Evolutionary conservation across 2,113 vertebrate species (phyloP), one percentile per base, ranked within the genome.

Genomic region (Hymenochirus boettgeri): DNA sequence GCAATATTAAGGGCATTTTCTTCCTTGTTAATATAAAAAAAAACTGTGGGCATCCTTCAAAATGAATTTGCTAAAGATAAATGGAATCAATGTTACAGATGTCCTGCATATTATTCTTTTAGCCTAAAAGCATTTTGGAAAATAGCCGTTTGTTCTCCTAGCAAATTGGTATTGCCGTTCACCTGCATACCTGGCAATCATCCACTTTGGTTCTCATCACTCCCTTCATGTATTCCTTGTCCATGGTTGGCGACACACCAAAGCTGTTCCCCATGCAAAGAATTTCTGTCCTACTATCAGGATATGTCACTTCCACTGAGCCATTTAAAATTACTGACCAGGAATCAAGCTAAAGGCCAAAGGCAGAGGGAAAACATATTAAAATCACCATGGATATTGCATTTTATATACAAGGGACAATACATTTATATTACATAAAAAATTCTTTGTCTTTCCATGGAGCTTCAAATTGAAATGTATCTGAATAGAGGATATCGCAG

Each of bases 251-350:
- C 0, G 96, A 98, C 65, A 99, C 96, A 39, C 96, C 96, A 15
- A 99, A 99, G 70, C 96, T 98, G 81, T 98, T 99, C 29, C 96
- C 96, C 96, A 99, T 99, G 53, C 95, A 99, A 26, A 99, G 74
- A 77, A 96, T 94, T 77, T 99, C 96, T 31, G 91, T 88, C 73
- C 93, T 91, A 74, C 91, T 81, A 42, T 99, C 96, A 1, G 92
- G 90, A 57, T 98, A 90, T 0, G 92, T 95, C 79, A 99, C 94
- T 74, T 99, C 96, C 79, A 99, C 96, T 2, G 95, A 97, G 18
- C 96, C 96, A 60, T 99, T 99, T 76, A 99, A 83, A 81, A 99
- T 98, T 77, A 99, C 96, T 15, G 95, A 98, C 96, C 96, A 99
- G 24, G 96, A 99, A 80, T 99, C 96, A 84, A 99, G 84, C 96